phyloP scores from a whole-genome alignment of 2,888 invertebrate genomes.

The Ophion obscuratus region DNA sequence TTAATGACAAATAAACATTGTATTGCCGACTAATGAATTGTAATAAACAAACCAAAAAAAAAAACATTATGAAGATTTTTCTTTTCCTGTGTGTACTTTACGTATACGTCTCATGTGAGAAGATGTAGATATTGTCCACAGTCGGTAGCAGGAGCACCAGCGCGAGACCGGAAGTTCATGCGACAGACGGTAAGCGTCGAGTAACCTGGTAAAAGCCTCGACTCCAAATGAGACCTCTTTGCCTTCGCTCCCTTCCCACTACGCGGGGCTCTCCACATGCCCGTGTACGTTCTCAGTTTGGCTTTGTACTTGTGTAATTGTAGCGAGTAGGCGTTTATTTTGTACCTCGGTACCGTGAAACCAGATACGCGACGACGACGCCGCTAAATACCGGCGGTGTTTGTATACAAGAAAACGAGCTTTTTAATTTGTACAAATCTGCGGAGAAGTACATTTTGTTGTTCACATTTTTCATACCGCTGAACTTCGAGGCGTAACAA shows the following conservation, averaged over 20 bases:
- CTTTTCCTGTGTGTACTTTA: background rate
- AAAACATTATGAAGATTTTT: background rate
- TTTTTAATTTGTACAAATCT: slow-evolving; percentile 7
- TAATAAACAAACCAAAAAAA: background rate
- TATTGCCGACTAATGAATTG: background rate
- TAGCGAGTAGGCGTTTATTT: slow-evolving; percentile 19
- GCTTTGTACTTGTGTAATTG: background rate
- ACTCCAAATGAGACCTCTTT: slow-evolving; percentile 32
- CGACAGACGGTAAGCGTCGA: slow-evolving; percentile 58
- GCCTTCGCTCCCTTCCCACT: slow-evolving; percentile 44
- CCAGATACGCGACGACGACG: slow-evolving; percentile 34
- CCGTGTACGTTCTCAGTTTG: background rate
- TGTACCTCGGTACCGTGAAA: slow-evolving; percentile 28
- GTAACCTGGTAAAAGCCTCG: slow-evolving; percentile 50
- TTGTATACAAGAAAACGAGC: slow-evolving; percentile 16
- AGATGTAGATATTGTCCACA: slow-evolving; percentile 15
- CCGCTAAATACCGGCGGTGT: slow-evolving; percentile 15
- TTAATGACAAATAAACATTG: slow-evolving; percentile 5
- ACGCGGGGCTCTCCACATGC: slow-evolving; percentile 3
- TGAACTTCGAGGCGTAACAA: background rate
- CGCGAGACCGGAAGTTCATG: slow-evolving; percentile 50
- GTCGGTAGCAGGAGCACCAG: slow-evolving; percentile 16
- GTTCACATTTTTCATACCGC: background rate
- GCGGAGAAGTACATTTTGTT: background rate
- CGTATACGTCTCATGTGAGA: background rate